Evolutionary conservation across 2,113 vertebrate genomes (phyloP).

Genomic region (Probosciger aterrimus): DNA sequence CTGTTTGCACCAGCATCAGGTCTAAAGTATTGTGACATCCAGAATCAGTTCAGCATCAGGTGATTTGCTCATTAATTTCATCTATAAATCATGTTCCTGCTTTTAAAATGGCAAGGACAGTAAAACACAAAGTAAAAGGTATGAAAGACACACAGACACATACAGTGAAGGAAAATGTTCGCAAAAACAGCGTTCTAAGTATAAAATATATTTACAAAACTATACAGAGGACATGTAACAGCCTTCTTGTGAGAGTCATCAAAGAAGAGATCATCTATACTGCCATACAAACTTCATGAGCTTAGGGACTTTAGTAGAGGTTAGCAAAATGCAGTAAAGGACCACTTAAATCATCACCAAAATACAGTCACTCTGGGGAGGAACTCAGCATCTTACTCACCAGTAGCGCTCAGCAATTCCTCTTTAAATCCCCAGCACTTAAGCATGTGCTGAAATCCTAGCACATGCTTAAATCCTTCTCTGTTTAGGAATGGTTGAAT

Average conservation of each 20-base stretch:
- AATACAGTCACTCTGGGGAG: neutral
- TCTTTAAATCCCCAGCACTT: neutral
- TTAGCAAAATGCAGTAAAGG: neutral
- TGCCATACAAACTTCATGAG: neutral
- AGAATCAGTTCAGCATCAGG: conserved; percentile 18
- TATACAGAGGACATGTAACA: neutral
- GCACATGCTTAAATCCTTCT: neutral
- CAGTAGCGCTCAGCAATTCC: neutral
- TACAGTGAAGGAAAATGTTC: neutral
- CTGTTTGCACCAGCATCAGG: neutral
- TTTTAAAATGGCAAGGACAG: conserved; percentile 56
- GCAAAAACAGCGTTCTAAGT: neutral
- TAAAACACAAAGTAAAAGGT: conserved; percentile 45
- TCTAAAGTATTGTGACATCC: neutral
- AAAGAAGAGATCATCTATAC: neutral
- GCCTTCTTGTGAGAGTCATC: neutral
- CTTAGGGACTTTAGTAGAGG: neutral
- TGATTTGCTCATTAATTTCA: conserved; percentile 54
- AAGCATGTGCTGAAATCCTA: neutral
- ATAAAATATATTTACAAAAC: conserved; percentile 4
- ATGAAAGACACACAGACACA: neutral
- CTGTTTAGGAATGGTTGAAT: neutral
- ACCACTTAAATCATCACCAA: neutral
- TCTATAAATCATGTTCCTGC: conserved; percentile 47
- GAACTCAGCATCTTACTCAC: neutral